phyloP scores from a whole-genome alignment of 2,797 vertebrate genomes.

The Phalloptychus januarius region DNA sequence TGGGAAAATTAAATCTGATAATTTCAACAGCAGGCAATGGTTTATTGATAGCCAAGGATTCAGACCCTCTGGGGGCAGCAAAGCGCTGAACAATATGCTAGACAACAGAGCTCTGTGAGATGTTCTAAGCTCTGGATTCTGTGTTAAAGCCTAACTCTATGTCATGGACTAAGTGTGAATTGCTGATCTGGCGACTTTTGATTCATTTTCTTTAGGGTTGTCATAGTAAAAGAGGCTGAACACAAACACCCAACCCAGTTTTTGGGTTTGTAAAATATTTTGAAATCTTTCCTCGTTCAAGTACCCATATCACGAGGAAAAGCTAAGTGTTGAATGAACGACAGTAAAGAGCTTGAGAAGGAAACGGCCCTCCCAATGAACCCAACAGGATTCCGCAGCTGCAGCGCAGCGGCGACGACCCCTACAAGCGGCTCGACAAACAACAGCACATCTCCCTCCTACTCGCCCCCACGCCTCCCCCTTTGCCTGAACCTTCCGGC shows the following conservation, averaged over 20 bases:
- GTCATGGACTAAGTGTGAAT: background rate
- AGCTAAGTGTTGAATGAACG: conserved; percentile 3
- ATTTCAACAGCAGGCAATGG: no score
- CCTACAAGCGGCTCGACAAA: conserved; percentile 45
- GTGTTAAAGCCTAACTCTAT: background rate
- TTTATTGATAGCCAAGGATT: no score
- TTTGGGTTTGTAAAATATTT: background rate
- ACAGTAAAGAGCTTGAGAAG: conserved; percentile 41
- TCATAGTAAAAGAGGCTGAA: background rate
- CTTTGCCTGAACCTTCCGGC: conserved; percentile 42
- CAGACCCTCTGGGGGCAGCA: no score
- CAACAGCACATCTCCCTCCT: conserved; percentile 47
- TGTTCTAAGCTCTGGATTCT: background rate
- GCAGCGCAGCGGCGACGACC: conserved; percentile 59
- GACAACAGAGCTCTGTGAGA: background rate
- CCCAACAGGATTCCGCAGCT: conserved; percentile 54
- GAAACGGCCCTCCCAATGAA: conserved; percentile 50
- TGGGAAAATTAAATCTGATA: no score
- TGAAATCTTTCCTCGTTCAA: background rate
- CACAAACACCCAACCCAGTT: background rate
- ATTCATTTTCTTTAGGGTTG: background rate
- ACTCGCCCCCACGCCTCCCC: conserved; percentile 38
- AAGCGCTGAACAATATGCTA: no score
- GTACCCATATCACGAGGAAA: background rate
- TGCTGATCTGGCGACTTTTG: background rate